phyloP scores from a whole-genome alignment of 2,113 vertebrate species.

The Numida meleagris region DNA sequence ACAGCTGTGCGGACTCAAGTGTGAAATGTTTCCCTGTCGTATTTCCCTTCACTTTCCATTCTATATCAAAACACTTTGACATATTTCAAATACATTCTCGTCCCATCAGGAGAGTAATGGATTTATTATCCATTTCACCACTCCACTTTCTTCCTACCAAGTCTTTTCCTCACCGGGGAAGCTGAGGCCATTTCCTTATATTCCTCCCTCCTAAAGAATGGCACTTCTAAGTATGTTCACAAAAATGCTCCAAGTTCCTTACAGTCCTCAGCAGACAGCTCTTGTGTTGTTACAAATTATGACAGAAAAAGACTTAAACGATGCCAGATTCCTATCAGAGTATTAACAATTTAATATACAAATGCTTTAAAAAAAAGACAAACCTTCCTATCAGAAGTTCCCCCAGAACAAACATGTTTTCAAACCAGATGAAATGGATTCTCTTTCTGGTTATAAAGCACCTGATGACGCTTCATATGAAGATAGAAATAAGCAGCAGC shows the following conservation, averaged over 20 bases:
- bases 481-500: neutral
- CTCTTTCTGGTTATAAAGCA: neutral
- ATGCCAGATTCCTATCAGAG: neutral
- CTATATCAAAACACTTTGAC: neutral
- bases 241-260: neutral
- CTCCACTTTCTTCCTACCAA: neutral
- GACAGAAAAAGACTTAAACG: neutral
- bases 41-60: neutral
- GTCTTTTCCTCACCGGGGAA: neutral
- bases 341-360: neutral
- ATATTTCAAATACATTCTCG: neutral
- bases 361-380: neutral
- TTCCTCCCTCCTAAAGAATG: neutral
- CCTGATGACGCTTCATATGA: neutral
- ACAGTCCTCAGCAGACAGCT: neutral
- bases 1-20: neutral
- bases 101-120: neutral
- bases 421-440: neutral
- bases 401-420: neutral
- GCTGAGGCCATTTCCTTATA: neutral
- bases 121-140: neutral
- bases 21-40: neutral
- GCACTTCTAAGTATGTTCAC: neutral
- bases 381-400: neutral
- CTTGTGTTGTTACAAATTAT: neutral